Evolutionary conservation across 92 coral and sea anemone species (phyloP).

Genomic region (Actinernus sp.): DNA sequence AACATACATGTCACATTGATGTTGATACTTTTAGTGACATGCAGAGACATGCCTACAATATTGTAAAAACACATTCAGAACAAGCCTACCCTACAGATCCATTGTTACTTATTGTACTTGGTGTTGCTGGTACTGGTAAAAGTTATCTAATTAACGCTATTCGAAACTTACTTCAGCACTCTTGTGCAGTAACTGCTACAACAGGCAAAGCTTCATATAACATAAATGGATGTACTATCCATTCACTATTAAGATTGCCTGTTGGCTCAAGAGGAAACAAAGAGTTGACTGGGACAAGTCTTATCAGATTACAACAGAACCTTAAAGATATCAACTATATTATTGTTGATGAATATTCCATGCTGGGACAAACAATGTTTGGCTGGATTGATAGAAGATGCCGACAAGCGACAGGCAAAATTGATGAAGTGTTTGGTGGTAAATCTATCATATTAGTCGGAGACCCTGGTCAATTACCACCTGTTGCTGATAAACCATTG

Average conservation of each 20-base stretch:
- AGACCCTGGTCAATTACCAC: constrained; percentile 58
- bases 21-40: constrained; percentile 71
- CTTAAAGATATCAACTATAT: constrained; percentile 52
- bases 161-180: constrained; percentile 46
- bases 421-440: constrained; percentile 28
- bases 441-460: constrained; percentile 47
- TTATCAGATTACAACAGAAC: constrained; percentile 36
- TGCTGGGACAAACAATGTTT: constrained; percentile 59
- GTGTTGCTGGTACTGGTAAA: constrained; percentile 56
- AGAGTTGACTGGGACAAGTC: constrained; percentile 60
- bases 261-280: constrained; percentile 41
- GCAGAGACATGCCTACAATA: constrained; percentile 74
- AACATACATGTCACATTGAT: constrained; percentile 47
- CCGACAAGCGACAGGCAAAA: constrained; percentile 50
- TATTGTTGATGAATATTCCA: constrained; percentile 60
- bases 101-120: constrained; percentile 40
- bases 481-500: constrained; percentile 55
- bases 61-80: constrained; percentile 54
- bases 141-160: constrained; percentile 75
- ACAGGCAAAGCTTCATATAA: constrained; percentile 63
- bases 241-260: constrained; percentile 59
- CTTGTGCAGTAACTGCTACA: constrained; percentile 61
- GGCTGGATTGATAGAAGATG: constrained; percentile 65
- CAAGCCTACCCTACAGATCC: constrained; percentile 61
- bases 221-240: constrained; percentile 61